Evolutionary conservation across 2,888 invertebrate species (phyloP), one percentile per base, ranked within the genome.

Genomic region (Hesperia comma): DNA sequence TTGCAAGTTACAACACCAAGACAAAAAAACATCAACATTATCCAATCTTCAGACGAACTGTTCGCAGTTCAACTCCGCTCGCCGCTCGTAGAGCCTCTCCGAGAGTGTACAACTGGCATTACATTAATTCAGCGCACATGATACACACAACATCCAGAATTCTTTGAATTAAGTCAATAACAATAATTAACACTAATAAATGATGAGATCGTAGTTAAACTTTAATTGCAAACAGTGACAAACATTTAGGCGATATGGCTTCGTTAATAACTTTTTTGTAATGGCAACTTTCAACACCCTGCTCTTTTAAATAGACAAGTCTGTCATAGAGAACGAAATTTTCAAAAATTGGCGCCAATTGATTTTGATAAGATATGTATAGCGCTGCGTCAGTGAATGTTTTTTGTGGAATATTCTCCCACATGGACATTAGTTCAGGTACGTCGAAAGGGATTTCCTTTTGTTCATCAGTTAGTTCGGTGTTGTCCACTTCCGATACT

Each of bases 221-320:
- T 58, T 64, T 64, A 19, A 32, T 33, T 4, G 94, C 94, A 71
- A 95, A 77, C 70, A 95, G 82, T 41, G 94, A 95, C 74, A 93
- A 89, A 82, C 95, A 95, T 75, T 95, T 90, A 0, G 96, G 95
- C n/a, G 96, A 96, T 72, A 94, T 84, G 67, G 83, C 84, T 71
- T 94, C 94, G 79, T 95, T 87, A 69, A 95, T 92, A 68, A 95
- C 92, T 82, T 94, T 94, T 74, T 93, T 93, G 72, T 93, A 92
- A 60, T 70, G 75, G 74, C 88, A 86, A 63, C 81, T 73, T 10
- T 71, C 66, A 1, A 88, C 64, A 0, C 87, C 86, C 19, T 81
- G 83, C 74, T 91, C 91, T 67, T 79, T 79, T 43, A 92, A 79
- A 81, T 85, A 91, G 7, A 84, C 70, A 43, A 90, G 64, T 68